Evolutionary conservation across 2,797 vertebrate genomes (phyloP).

Genomic region (Typhlichthys subterraneus): DNA sequence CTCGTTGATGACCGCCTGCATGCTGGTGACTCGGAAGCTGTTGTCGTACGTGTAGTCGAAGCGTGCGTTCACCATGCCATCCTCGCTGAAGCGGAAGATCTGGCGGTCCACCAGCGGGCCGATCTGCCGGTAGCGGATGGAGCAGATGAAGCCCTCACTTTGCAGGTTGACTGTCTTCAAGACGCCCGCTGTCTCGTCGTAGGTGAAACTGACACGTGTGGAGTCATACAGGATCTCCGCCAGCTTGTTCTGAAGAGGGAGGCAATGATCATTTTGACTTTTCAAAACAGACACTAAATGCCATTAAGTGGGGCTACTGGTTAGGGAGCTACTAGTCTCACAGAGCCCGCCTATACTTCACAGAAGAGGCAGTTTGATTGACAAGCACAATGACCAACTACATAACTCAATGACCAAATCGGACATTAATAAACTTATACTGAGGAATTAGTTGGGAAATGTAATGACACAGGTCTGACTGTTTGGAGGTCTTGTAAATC

Average conservation of each 20-base stretch:
- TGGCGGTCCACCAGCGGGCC: slow-evolving; percentile 95
- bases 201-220: slow-evolving; percentile 97
- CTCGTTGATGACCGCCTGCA: slow-evolving; percentile 99
- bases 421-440: too few relatives aligned
- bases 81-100: slow-evolving; percentile 98
- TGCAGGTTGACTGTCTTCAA: slow-evolving; percentile 97
- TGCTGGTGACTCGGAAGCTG: slow-evolving; percentile 97
- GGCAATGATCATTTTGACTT: not conserved
- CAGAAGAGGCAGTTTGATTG: too few relatives aligned
- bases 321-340: too few relatives aligned
- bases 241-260: slow-evolving; percentile 86
- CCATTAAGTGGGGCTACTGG: too few relatives aligned
- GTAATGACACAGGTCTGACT: too few relatives aligned
- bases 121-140: slow-evolving; percentile 95
- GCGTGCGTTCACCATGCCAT: slow-evolving; percentile 97
- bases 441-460: too few relatives aligned
- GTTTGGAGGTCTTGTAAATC: too few relatives aligned
- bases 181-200: slow-evolving; percentile 95
- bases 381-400: too few relatives aligned
- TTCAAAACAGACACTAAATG: not conserved
- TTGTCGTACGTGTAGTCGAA: slow-evolving; percentile 99
- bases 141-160: slow-evolving; percentile 98
- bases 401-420: too few relatives aligned
- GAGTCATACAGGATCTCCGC: slow-evolving; percentile 97
- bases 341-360: too few relatives aligned